Evolutionary conservation across 2,888 invertebrate species (phyloP), one percentile per base, ranked within the genome.

Genomic region (Petrophora chlorosata): DNA sequence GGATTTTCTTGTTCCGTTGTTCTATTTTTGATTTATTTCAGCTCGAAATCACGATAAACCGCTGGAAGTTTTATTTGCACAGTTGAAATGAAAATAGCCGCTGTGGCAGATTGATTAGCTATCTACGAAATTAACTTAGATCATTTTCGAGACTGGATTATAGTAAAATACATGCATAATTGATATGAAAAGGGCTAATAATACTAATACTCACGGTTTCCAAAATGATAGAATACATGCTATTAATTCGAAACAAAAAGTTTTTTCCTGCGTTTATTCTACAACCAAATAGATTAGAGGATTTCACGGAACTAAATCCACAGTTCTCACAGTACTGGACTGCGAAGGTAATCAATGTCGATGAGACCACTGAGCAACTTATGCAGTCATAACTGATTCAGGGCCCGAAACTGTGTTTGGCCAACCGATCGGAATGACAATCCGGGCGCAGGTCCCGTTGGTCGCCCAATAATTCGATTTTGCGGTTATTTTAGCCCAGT

Each of bases 391-490:
- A 71, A 71, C 67, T 64, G 69, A 75, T 74, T 74, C 66, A 74
- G 63, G 71, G 59, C 53, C 53, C 49, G 59, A 61, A 67, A 70
- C 67, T 74, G 64, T 68, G 70, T 82, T 76, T 72, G 73, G 71
- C 64, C 64, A 73, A 61, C 61, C 69, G 68, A 67, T 65, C 58
- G 71, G 69, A 76, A 76, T 72, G 70, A 69, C 75, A 79, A 76
- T 77, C 67, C 62, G 61, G 70, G 70, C 75, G 72, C 70, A 77
- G 71, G 71, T 73, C 65, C 70, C 73, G 79, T 74, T 79, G 80
- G 79, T 81, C 79, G 70, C 72, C 71, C 78, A 83, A 82, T 87
- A 85, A 87, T 82, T 85, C 84, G 82, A 85, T 87, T 86, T 83
- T 73, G 82, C 76, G 88, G 87, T 83, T 81, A 85, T 86, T 87